These are phyloP conservation scores for Drosophila hawaiiensis DNA, from an alignment of 2,888 invertebrate genomes.

Conservation along the genomic window DNA sequence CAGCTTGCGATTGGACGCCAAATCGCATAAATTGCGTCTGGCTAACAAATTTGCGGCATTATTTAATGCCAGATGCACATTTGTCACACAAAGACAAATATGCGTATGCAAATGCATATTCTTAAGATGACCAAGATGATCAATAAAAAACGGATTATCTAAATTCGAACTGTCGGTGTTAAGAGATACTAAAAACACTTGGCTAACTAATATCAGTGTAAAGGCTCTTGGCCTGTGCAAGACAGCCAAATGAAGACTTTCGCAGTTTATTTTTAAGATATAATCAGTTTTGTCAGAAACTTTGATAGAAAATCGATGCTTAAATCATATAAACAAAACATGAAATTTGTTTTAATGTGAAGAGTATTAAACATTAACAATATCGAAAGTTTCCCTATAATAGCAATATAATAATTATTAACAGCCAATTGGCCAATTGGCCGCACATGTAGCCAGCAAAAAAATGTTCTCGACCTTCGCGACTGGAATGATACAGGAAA, in stretches of 20 bases:
- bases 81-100: constrained; percentile 38
- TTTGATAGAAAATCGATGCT: neutral
- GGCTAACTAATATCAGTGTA: neutral
- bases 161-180: neutral
- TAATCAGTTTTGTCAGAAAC: neutral
- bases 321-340: too few species aligned
- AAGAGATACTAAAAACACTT: neutral
- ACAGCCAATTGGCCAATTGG: constrained; percentile 50
- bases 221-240: neutral
- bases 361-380: neutral
- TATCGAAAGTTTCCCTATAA: constrained; percentile 1
- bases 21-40: constrained; percentile 64
- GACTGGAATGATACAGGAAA: constrained; percentile 36
- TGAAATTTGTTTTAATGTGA: neutral
- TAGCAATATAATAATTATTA: constrained; percentile 29
- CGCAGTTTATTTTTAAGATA: neutral
- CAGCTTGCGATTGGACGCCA: constrained; percentile 33
- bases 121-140: constrained; percentile 19
- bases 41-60: constrained; percentile 73
- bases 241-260: neutral
- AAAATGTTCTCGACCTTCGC: constrained; percentile 22
- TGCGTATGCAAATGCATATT: constrained; percentile 33
- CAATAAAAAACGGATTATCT: constrained; percentile 12
- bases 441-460: constrained; percentile 54
- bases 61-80: constrained; percentile 64